Evolutionary conservation across 1,140 invertebrate species (phyloP).

Genomic region (Lineus longissimus): DNA sequence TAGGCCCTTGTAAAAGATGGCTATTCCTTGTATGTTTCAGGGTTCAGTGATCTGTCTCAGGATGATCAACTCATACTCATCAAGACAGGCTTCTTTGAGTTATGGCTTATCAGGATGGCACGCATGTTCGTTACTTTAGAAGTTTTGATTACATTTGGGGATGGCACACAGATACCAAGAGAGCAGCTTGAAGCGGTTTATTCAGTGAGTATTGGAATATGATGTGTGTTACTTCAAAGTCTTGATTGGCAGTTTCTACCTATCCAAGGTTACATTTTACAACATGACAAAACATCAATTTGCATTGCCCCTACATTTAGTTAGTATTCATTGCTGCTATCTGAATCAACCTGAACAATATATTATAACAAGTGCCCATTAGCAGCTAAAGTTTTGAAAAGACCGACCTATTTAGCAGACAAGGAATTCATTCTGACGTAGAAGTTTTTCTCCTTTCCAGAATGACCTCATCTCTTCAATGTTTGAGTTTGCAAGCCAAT

Average conservation of each 20-base stretch:
- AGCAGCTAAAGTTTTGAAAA: too few species aligned
- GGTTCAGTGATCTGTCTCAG: constrained; percentile 95
- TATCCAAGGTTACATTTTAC: too few species aligned
- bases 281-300: too few species aligned
- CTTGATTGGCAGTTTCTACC: too few species aligned
- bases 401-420: too few species aligned
- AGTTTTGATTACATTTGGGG: constrained; percentile 81
- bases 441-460: constrained; percentile 50
- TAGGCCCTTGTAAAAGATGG: too few species aligned
- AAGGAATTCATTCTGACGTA: too few species aligned
- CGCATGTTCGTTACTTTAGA: constrained; percentile 70
- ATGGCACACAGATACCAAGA: constrained; percentile 80
- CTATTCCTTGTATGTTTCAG: constrained; percentile 57
- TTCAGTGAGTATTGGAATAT: constrained; percentile 69
- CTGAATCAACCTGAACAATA: too few species aligned
- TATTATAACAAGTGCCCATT: too few species aligned
- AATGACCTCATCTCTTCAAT: constrained; percentile 73
- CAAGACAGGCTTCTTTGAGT: constrained; percentile 94
- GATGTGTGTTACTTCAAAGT: too few species aligned
- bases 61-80: constrained; percentile 97
- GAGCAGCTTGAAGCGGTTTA: constrained; percentile 88
- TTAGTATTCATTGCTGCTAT: too few species aligned
- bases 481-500: constrained; percentile 52
- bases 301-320: too few species aligned
- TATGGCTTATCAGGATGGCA: constrained; percentile 86